Percentiles rank a stretch among this genome's conserved stretches.
Conservation (phyloP, 2,888 invertebrate genomes). For the Sphaeridia pumilis region DNA sequence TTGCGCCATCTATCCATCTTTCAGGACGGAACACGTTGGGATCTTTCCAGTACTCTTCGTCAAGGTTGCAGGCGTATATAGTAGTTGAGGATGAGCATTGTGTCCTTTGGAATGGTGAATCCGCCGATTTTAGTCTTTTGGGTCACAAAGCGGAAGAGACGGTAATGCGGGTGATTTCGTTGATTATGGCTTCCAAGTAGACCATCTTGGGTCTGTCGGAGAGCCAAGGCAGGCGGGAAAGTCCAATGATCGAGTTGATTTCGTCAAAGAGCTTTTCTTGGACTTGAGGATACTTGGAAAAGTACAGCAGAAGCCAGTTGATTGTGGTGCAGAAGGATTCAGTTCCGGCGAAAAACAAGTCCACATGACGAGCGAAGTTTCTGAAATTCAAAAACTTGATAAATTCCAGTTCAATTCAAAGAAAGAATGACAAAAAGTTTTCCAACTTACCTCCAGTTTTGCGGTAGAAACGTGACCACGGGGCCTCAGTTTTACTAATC, state of each 20-base stretch:
- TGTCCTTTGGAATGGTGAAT: slow-evolving; percentile 23
- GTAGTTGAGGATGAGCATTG: slow-evolving; percentile 27
- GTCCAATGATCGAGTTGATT: slow-evolving; percentile 25
- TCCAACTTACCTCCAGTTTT: slow-evolving; percentile 20
- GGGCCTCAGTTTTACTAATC: slow-evolving; percentile 19
- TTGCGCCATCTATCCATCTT: slow-evolving; percentile 26
- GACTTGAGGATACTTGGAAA: slow-evolving; percentile 19
- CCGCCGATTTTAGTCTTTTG: slow-evolving; percentile 18
- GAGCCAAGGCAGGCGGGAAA: slow-evolving; percentile 14
- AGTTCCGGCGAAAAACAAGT: slow-evolving; percentile 22
- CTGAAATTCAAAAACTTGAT: slow-evolving; percentile 2
- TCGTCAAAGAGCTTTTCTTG: slow-evolving; percentile 25
- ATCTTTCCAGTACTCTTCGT: slow-evolving; percentile 29
- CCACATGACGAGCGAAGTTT: slow-evolving; percentile 18
- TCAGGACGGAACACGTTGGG: slow-evolving; percentile 29
- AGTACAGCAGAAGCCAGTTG: slow-evolving; percentile 22
- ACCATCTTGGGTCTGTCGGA: slow-evolving; percentile 23
- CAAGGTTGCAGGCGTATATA: slow-evolving; percentile 24
- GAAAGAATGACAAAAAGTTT: too few species aligned
- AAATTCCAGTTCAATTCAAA: not conserved
- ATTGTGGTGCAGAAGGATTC: slow-evolving; percentile 24
- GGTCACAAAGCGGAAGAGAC: slow-evolving; percentile 22
- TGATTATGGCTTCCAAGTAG: slow-evolving; percentile 25
- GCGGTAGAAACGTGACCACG: slow-evolving; percentile 20
- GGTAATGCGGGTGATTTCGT: slow-evolving; percentile 23